A percentile compares a stretch with the other conserved stretches of the same genome.
These are phyloP conservation scores for Scelioninae gen. 2 DNA, from an alignment of 2,888 invertebrate genomes.

Conservation along the genomic window DNA sequence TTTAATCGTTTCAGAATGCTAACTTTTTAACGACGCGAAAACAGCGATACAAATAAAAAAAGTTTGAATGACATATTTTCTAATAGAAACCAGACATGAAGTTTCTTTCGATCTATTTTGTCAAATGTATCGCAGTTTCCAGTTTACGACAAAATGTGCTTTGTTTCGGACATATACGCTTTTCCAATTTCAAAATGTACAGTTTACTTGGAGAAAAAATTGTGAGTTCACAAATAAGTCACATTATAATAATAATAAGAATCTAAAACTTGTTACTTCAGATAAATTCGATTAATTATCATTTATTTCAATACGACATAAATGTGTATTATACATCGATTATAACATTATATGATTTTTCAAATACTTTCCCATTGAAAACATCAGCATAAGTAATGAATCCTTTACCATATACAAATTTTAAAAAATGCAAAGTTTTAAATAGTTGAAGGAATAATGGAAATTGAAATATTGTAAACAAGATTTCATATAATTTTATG, in stretches of 20 bases:
- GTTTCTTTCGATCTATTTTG: conserved; percentile 14
- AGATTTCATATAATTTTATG: too few species aligned
- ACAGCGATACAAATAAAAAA: conserved; percentile 14
- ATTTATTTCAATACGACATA: too few species aligned
- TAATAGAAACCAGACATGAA: conserved; percentile 19
- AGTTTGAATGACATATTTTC: conserved; percentile 1
- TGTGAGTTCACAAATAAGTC: background rate
- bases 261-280: too few species aligned
- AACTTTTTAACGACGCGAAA: conserved; percentile 3
- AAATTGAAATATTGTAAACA: too few species aligned
- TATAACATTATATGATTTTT: too few species aligned
- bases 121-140: conserved; percentile 14
- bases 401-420: too few species aligned
- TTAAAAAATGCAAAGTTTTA: too few species aligned
- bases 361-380: too few species aligned
- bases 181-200: conserved; percentile 15
- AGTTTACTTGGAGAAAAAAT: conserved; percentile 7
- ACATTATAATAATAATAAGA: background rate
- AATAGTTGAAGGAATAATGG: too few species aligned
- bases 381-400: too few species aligned
- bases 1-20: conserved; percentile 6
- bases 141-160: conserved; percentile 21
- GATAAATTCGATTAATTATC: too few species aligned
- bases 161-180: conserved; percentile 19
- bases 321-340: too few species aligned